Base-by-base conservation (phyloP, 2,888 invertebrate species). In the Muschampia plurimacula region DNA sequence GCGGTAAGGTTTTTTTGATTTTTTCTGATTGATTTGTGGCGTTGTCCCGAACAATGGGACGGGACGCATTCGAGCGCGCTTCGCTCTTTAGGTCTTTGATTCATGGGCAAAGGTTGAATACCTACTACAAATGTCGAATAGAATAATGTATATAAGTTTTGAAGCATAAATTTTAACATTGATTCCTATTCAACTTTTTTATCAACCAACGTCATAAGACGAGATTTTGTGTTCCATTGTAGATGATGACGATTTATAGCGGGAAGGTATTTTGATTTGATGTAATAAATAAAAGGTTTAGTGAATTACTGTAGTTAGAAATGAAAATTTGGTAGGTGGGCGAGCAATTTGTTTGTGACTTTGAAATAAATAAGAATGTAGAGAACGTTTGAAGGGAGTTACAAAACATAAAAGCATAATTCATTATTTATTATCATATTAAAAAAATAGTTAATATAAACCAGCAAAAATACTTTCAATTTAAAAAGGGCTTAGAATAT, bases 1-100 rank as follows among this genome's bases (percentile, higher is more conserved):
- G 80, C 79, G 81, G 81, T 74, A 77, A 77, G 79, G 79, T 84
- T 79, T 79, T 77, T 83, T 83, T 83, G 82, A 74, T 76, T 76
- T 83, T 83, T 80, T 79, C 75, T 75, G 92, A 93, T 92, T 91
- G 92, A 92, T 92, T 91, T 91, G 92, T 88, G 89, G 86, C 76
- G 76, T 72, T 75, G 75, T 73, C 76, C 64, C 70, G 77, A 78
- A 84, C 83, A 84, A 84, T 85, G 84, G 80, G 74, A 74, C 75
- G 74, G 80, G 74, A 76, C 74, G 73, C 41, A 22, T 64, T 66
- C 76, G 60, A 63, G 72, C 75, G 73, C 76, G 73, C 75, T 62
- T 72, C 70, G 73, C 75, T 72, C 73, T 77, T 75, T 77, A 76
- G 74, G 74, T 75, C 74, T 75, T 77, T 80, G 79, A 81, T 81